Base-by-base conservation (phyloP, 2,888 invertebrate species). In the Harpalus rufipes region DNA sequence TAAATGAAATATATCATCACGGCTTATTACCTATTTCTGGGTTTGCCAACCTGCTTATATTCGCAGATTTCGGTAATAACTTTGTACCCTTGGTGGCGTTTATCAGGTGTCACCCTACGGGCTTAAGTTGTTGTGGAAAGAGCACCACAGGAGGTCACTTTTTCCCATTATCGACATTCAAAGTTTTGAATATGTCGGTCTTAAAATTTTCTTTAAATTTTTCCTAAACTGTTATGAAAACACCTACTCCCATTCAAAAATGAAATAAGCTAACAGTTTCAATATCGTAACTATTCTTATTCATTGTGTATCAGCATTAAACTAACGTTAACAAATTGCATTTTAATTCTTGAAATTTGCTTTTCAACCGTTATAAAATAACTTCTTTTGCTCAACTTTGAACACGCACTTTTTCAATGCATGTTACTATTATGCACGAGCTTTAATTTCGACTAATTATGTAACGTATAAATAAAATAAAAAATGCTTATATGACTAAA, bases 341-440 rank as follows among this genome's bases (percentile, higher is more conserved):
- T 59, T 59, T 4, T 14, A 59, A 16, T 51, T 12, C 12, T 51
- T 51, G 44, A 51, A 51, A 12, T 51, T 51, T 59, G 59, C n/a
- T 14, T 59, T 59, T 16, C 10, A 16, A 16, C 14, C 16, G 7
- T 16, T 14, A n/a, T 16, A 14, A 59, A 59, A 59, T 12, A 16
- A 16, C 14, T 68, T 39, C 68, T 68, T 41, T 16, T 56, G 56
- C 14, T 58, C 25, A 58, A 78, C 32, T 78, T 12, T 58, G 41
- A 74, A 74, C 51, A 78, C 56, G 78, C 78, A 78, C 78, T 56
- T 78, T 58, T 21, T 12, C 10, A 21, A 21, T 68, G 81, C 81
- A 81, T 81, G 81, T 12, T 65, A 41, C 25, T 65, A 21, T 59
- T 14, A 41, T 21, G 81, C 81, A 81, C 68, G 63, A 63, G 81